Base-by-base conservation (phyloP, 1,140 invertebrate genomes). In the Cheumatopsyche charites region DNA sequence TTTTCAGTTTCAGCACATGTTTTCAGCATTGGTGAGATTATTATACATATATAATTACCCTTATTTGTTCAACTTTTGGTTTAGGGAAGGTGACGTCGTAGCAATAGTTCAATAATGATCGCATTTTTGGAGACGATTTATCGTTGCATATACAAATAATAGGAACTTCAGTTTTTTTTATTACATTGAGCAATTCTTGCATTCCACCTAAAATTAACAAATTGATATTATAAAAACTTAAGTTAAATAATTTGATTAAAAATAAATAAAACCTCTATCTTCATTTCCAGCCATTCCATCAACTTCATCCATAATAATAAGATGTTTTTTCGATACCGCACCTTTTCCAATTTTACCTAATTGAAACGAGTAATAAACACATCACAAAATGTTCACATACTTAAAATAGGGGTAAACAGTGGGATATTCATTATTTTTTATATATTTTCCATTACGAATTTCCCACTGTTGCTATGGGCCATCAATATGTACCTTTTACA, bases 211-310 rank as follows among this genome's bases (percentile, higher is more conserved):
- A 0, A 36, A n/a, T 3, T 4, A 63, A 29, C 29, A 36, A 36
- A 63, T 15, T 61, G 3, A n/a, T 12, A 15, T 36, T 63, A 12
- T 6, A 41, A 6, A 42, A 63, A 58, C 3, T 23, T 3, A 4
- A 58, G 3, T 36, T 9, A 4, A 36, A 36, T 36, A 3, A 36
- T 9, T 4, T 36, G 29, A 4, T 3, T 36, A 3, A 36, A 36
- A 4, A 4, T 36, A 4, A 9, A 26, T 5, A 62, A 15, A 42
- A 83, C 83, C 83, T 76, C 98, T 88, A 83, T 99, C 98, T 82
- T 99, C 96, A 82, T 99, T 99, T 12, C 98, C 98, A 11, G 96
- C 94, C 97, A 99, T 99, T 12, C 98, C 98, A 81, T 99, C 98
- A 0, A 99, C 98, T 89, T 99, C 98, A 79, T 99, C 98, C 98